Percentiles rank a stretch among this genome's conserved stretches.
phyloP scores from a whole-genome alignment of 2,888 invertebrate genomes.

The Eurois occulta region DNA sequence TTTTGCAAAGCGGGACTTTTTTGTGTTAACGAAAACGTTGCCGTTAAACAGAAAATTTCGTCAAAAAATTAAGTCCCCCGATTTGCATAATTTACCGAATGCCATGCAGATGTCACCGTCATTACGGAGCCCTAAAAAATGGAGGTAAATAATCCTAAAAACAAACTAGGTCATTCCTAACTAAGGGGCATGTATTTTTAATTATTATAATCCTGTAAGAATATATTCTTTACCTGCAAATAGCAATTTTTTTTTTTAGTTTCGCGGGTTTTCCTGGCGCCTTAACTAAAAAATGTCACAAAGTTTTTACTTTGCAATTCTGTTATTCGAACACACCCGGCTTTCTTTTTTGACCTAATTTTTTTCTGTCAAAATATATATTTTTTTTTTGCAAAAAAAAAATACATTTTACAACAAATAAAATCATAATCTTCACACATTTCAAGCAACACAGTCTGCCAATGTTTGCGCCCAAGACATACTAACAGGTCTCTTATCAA shows the following conservation, averaged over 20 bases:
- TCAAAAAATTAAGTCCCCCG: slow-evolving; percentile 21
- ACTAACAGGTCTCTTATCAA: slow-evolving; percentile 71
- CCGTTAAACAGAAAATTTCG: slow-evolving; percentile 29
- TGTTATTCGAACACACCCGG: background rate
- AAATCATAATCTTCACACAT: slow-evolving; percentile 25
- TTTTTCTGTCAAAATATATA: background rate
- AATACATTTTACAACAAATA: background rate
- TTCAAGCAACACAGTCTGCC: slow-evolving; percentile 44
- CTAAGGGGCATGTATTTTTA: background rate
- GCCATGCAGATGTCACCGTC: slow-evolving; percentile 41
- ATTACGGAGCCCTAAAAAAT: slow-evolving; percentile 13
- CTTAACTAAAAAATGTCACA: background rate
- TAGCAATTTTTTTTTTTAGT: background rate
- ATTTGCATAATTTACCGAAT: slow-evolving; percentile 54
- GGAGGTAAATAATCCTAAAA: slow-evolving; percentile 15
- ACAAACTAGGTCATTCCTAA: background rate
- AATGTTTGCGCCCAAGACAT: slow-evolving; percentile 62
- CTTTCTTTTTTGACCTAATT: background rate
- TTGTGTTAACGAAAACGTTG: slow-evolving; percentile 23
- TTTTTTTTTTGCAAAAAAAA: background rate
- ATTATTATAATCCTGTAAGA: background rate
- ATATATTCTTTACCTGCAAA: background rate
- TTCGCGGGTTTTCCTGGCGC: background rate
- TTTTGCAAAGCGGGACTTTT: slow-evolving; percentile 28
- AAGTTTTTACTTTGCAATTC: background rate